These are phyloP conservation scores for Macheiramphus alcinus DNA, from an alignment of 2,113 vertebrate genomes.

Conservation along the genomic window DNA sequence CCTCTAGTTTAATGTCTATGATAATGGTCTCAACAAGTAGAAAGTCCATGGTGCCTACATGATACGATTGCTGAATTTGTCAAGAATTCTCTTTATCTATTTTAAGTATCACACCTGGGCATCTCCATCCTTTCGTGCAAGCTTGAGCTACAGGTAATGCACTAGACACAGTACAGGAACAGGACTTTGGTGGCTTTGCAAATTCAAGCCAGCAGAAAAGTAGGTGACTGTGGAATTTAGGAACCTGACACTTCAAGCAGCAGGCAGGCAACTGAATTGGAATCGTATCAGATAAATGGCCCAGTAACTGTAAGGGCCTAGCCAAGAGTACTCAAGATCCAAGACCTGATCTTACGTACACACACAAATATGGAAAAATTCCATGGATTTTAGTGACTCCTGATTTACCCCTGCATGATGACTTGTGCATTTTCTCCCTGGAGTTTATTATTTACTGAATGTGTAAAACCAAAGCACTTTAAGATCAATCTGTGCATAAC, in stretches of 20 bases:
- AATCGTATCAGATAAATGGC: not conserved
- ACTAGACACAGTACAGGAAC: not conserved
- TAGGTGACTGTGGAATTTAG: not conserved
- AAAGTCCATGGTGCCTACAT: not conserved
- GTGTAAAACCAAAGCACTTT: not conserved
- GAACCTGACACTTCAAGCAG: not conserved
- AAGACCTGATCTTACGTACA: not conserved
- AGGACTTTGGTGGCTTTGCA: not conserved
- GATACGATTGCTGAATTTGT: not conserved
- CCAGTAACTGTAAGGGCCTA: not conserved
- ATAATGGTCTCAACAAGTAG: not conserved
- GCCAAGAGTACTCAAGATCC: not conserved
- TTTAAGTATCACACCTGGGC: not conserved
- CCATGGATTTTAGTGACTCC: not conserved
- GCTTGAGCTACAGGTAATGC: not conserved
- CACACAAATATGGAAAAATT: not conserved
- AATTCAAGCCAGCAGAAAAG: not conserved
- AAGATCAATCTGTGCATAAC: not conserved
- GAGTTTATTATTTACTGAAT: not conserved
- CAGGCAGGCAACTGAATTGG: not conserved
- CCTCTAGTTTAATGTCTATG: not conserved
- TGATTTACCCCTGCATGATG: not conserved
- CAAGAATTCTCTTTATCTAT: not conserved
- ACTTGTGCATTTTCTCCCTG: not conserved
- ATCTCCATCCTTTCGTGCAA: not conserved